Percentiles rank a stretch among this genome's conserved stretches.
Evolutionary conservation across 2,113 vertebrate species (phyloP).

Genomic region (Martes martes): DNA sequence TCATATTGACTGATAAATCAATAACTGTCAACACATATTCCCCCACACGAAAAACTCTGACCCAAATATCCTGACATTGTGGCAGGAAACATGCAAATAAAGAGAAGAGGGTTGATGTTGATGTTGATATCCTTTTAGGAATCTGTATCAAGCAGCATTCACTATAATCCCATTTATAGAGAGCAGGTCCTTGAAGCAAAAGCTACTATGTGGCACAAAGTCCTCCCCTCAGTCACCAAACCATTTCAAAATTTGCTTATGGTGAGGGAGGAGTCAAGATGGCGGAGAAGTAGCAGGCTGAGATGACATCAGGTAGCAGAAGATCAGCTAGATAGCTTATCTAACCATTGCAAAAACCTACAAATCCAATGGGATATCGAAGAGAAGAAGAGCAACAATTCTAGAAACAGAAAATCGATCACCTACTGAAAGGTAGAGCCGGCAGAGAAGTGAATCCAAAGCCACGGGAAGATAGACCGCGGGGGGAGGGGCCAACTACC

Average conservation of each 20-base stretch:
- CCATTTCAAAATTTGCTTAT: not conserved
- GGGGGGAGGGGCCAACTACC: no score
- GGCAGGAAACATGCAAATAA: not conserved
- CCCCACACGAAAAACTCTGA: not conserved
- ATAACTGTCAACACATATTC: conserved; percentile 1
- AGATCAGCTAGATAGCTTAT: no score
- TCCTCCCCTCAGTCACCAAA: not conserved
- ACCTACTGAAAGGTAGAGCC: no score
- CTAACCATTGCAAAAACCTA: no score
- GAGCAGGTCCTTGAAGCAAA: not conserved
- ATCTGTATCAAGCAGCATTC: not conserved
- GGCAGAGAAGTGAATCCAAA: no score
- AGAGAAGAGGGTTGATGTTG: not conserved
- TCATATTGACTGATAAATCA: not conserved
- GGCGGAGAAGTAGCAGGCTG: no score
- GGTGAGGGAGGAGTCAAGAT: no score
- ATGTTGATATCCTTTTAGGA: not conserved
- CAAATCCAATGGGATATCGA: no score
- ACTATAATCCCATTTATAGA: not conserved
- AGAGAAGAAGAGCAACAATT: no score
- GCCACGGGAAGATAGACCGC: fast-evolving
- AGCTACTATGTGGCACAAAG: not conserved
- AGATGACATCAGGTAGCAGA: no score
- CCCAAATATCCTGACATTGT: not conserved
- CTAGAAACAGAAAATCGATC: no score